Evolutionary conservation across 2,797 vertebrate species (phyloP).

Genomic region (Myripristis murdjan): DNA sequence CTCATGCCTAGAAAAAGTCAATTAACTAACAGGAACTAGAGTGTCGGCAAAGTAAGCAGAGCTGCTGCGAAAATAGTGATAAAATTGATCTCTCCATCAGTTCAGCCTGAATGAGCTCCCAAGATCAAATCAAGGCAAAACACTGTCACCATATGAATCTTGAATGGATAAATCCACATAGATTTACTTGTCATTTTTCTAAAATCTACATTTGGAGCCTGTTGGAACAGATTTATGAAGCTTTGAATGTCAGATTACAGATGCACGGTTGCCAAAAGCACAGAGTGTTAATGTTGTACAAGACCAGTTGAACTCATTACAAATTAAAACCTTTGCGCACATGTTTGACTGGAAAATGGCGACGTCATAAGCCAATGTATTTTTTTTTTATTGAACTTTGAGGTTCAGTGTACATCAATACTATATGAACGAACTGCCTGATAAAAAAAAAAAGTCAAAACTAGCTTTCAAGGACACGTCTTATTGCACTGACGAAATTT

Average conservation of each 20-base stretch:
- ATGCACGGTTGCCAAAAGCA: slow-evolving; percentile 32
- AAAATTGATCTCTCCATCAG: not conserved
- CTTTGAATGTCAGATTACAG: slow-evolving; percentile 38
- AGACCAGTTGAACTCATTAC: slow-evolving; percentile 35
- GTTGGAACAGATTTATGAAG: slow-evolving; percentile 30
- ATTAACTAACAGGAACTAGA: not conserved
- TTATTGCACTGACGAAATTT: slow-evolving; percentile 12
- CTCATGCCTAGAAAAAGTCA: not conserved
- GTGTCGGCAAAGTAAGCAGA: slow-evolving; percentile 28
- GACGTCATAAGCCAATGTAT: not conserved
- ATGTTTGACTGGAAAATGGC: slow-evolving; percentile 24
- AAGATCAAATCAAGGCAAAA: not conserved
- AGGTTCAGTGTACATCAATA: not conserved
- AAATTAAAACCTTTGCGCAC: slow-evolving; percentile 48
- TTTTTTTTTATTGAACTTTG: not conserved
- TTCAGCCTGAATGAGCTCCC: not conserved
- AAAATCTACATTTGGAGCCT: slow-evolving; percentile 17
- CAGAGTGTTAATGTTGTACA: slow-evolving; percentile 31
- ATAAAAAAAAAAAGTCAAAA: not conserved
- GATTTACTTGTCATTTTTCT: slow-evolving; percentile 3
- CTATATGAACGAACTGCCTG: not conserved
- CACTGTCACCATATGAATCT: not conserved
- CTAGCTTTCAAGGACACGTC: slow-evolving; percentile 10
- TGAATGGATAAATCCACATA: slow-evolving; percentile 3
- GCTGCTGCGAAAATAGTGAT: slow-evolving; percentile 9